Conservation (phyloP, 1,140 invertebrate species). For the Babylonia areolata region DNA sequence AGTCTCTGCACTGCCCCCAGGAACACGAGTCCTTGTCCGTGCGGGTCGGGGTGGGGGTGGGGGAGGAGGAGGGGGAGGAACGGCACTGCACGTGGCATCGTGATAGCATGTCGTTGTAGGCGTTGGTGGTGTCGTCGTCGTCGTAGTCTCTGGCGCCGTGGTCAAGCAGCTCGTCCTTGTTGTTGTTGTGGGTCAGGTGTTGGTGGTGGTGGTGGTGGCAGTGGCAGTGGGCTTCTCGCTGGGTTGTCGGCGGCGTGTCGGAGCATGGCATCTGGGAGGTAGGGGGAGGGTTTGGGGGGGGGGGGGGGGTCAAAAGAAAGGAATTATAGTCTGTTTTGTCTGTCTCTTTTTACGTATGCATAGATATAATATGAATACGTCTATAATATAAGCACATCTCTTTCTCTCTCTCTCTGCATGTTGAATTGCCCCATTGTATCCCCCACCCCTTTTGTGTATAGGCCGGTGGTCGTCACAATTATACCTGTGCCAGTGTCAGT, state of each 20-base stretch:
- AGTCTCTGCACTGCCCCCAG: constrained; percentile 14
- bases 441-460: no score
- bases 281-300: not conserved
- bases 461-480: no score
- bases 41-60: no score
- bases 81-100: not conserved
- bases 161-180: not conserved
- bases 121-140: constrained; percentile 30
- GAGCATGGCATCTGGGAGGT: constrained; percentile 4
- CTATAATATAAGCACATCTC: no score
- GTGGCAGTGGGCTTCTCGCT: constrained; percentile 19
- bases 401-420: no score
- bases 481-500: no score
- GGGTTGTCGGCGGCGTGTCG: constrained; percentile 13
- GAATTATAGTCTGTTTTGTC: no score
- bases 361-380: no score
- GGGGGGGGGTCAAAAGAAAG: no score
- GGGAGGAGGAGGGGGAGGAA: no score
- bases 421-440: no score
- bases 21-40: not conserved
- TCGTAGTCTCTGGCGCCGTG: not conserved
- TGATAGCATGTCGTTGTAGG: constrained; percentile 28
- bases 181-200: not conserved
- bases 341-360: no score
- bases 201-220: not conserved